These are phyloP conservation scores for Aricia agestis DNA, from an alignment of 1,140 invertebrate species.

Conservation along the genomic window DNA sequence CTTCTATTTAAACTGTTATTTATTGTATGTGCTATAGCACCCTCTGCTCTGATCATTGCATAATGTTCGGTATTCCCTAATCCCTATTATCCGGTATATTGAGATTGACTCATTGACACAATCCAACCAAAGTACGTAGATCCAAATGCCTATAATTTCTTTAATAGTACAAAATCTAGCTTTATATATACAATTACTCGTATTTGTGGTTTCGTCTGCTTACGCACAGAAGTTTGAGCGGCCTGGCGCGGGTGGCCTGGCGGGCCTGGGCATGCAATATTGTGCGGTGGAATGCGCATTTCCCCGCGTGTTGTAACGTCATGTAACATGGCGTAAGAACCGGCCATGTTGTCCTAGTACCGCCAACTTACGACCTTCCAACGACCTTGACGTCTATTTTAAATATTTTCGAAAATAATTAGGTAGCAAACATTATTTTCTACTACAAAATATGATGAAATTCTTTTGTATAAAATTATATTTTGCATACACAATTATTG, in stretches of 20 bases:
- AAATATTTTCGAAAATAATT: not conserved
- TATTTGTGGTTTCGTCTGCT: not conserved
- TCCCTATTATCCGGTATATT: no score
- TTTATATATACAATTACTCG: no score
- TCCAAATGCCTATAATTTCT: no score
- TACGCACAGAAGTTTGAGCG: not conserved
- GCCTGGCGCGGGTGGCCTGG: not conserved
- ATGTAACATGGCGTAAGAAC: not conserved
- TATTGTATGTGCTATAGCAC: no score
- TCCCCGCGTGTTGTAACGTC: conserved; percentile 4
- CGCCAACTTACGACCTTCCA: not conserved
- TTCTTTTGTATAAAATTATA: not conserved
- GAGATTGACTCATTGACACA: no score
- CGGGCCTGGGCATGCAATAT: not conserved
- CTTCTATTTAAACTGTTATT: no score
- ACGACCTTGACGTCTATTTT: not conserved
- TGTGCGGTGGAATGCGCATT: conserved; percentile 9
- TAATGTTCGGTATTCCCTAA: no score
- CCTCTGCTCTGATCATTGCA: no score
- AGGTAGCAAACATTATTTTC: not conserved
- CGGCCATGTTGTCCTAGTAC: not conserved
- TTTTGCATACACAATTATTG: no score
- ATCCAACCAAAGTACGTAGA: no score
- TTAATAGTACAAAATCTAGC: no score
- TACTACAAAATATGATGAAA: no score